Evolutionary conservation across 1,140 invertebrate genomes (phyloP).

Genomic region (Neotoxoptera formosana): DNA sequence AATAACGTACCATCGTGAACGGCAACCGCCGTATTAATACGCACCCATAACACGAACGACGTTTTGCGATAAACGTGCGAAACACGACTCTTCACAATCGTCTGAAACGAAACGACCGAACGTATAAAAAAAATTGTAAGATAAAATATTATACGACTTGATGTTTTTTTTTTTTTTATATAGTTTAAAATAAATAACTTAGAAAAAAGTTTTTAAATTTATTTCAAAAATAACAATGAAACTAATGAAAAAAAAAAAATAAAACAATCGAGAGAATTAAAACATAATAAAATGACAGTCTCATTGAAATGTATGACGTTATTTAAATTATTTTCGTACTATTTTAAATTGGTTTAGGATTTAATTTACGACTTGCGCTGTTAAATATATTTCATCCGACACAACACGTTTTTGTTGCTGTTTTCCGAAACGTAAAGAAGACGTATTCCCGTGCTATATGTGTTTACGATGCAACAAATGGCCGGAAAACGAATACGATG

Average conservation of each 20-base stretch:
- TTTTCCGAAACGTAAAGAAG: not conserved
- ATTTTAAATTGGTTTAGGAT: conserved; percentile 6
- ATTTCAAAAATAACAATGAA: not conserved
- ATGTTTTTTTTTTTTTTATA: not conserved
- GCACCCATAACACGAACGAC: not conserved
- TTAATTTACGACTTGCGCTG: not conserved
- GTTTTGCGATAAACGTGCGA: not conserved
- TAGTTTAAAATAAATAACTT: not conserved
- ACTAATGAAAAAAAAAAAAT: conserved; percentile 7
- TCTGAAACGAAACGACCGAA: not conserved
- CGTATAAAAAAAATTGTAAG: not conserved
- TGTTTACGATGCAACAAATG: not conserved
- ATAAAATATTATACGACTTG: not conserved
- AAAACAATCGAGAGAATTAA: not conserved
- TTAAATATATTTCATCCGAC: not conserved
- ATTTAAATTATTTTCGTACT: conserved; percentile 3
- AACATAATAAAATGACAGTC: not conserved
- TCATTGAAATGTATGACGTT: not conserved
- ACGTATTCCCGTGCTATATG: not conserved
- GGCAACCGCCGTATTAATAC: too few species aligned
- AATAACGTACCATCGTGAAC: not conserved
- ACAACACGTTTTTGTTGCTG: not conserved
- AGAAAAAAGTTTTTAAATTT: not conserved
- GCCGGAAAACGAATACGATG: not conserved
- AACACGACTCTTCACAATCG: not conserved